These are phyloP conservation scores for Paedocypris sp. DNA, from an alignment of 2,113 vertebrate genomes.

Conservation along the genomic window DNA sequence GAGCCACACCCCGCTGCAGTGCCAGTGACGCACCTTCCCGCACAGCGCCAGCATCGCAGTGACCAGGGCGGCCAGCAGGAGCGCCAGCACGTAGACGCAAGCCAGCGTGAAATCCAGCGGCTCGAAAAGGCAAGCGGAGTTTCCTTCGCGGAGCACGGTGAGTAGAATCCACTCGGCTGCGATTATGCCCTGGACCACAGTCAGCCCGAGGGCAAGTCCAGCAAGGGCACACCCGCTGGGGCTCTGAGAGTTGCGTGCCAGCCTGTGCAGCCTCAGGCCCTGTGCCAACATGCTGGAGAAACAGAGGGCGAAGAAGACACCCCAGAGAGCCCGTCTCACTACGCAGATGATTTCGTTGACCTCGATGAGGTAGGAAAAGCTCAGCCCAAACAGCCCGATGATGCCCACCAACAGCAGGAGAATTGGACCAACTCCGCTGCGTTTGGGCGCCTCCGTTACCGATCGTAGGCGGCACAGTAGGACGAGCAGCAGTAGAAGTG, in stretches of 20 bases:
- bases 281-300: slow-evolving; percentile 89
- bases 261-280: slow-evolving; percentile 71
- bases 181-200: slow-evolving; percentile 85
- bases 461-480: slow-evolving; percentile 79
- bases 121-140: slow-evolving; percentile 77
- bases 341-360: slow-evolving; percentile 77
- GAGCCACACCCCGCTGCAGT: slow-evolving; percentile 77
- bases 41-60: slow-evolving; percentile 78
- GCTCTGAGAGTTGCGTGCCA: slow-evolving; percentile 75
- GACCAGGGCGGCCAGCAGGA: slow-evolving; percentile 66
- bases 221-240: slow-evolving; percentile 77
- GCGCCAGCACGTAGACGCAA: slow-evolving; percentile 78
- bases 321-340: slow-evolving; percentile 80
- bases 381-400: slow-evolving; percentile 81
- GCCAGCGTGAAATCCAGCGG: slow-evolving; percentile 86
- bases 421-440: slow-evolving; percentile 72
- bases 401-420: slow-evolving; percentile 84
- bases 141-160: slow-evolving; percentile 75
- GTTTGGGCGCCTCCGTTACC: slow-evolving; percentile 84
- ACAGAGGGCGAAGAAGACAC: slow-evolving; percentile 80
- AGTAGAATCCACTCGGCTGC: slow-evolving; percentile 86
- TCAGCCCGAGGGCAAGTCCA: slow-evolving; percentile 71
- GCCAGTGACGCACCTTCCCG: slow-evolving; percentile 84
- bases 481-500: slow-evolving; percentile 71
- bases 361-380: slow-evolving; percentile 88